Evolutionary conservation across 2,797 vertebrate genomes (phyloP), one percentile per base, ranked within the genome.

Genomic region (Lophotriccus pileatus): DNA sequence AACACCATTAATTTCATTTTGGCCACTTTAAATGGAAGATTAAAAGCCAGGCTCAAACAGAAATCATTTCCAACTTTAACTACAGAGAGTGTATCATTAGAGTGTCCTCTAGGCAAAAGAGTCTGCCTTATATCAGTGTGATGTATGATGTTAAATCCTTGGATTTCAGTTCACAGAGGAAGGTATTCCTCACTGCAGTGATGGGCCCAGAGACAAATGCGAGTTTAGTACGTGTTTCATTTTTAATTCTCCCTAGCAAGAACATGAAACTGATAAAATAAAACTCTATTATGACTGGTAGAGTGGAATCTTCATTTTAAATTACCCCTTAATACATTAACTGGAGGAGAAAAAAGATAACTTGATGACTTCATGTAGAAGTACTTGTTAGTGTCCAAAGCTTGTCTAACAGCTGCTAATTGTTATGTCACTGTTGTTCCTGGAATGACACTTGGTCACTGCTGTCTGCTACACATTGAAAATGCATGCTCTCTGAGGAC

Each of bases 41-140:
- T 87, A 85, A 95, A 93, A 84, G 10, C 3, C 49, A 77, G 30
- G 20, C 58, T 68, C 34, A 68, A 60, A 74, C 0, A 7, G 60
- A 91, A 89, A 86, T 85, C 1, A 85, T 83, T 91, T 77, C 32
- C 72, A 91, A 84, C 28, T 80, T 87, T 59, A 78, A 75, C 56
- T 73, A 55, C 70, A 84, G 62, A 70, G 27, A 72, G 28, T 50
- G 14, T 58, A 70, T 50, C 39, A 46, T 78, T 75, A 85, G 3
- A 52, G 17, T 59, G 69, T 80, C 87, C 91, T 92, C 49, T 66
- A 84, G 81, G 87, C 90, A 92, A 80, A 87, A 85, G n/a, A 78
- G 3, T 70, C 90, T 84, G 69, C 58, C 84, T 91, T 63, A 36
- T 49, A 87, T 81, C 76, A 81, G 41, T 10, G 8, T 79, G 70